A percentile compares a stretch with the other conserved stretches of the same genome.
phyloP scores from a whole-genome alignment of 2,113 vertebrate genomes.

The Spermophilus dauricus region DNA sequence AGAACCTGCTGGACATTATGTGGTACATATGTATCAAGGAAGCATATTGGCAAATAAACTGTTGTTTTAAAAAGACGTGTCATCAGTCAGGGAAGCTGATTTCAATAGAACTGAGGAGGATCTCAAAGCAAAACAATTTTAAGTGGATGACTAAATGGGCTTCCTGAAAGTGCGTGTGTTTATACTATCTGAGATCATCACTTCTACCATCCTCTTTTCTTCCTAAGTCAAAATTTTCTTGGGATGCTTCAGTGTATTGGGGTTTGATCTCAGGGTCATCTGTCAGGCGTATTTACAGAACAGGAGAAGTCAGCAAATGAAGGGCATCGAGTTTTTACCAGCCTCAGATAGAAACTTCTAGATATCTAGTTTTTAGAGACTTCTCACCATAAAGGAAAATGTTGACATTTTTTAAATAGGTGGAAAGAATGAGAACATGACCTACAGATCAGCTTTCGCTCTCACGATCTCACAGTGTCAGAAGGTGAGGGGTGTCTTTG shows the following conservation, averaged over 20 bases:
- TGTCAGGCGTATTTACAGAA: neutral
- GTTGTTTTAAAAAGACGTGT: neutral
- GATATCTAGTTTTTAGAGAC: neutral
- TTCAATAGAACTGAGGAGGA: slow-evolving; percentile 10
- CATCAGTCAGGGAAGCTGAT: neutral
- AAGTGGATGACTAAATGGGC: slow-evolving; percentile 15
- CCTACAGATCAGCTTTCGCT: neutral
- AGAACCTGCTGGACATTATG: neutral
- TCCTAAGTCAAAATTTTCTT: slow-evolving; percentile 1
- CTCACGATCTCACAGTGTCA: neutral
- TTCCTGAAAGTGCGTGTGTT: neutral
- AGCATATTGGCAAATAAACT: neutral
- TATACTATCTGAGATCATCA: neutral
- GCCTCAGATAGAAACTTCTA: neutral
- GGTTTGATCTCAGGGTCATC: neutral
- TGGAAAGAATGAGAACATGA: neutral
- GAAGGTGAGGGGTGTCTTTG: neutral
- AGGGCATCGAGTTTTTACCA: neutral
- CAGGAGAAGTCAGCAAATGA: neutral
- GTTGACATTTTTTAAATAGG: neutral
- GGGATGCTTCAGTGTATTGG: neutral
- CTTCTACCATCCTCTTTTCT: neutral
- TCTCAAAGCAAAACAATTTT: slow-evolving; percentile 47
- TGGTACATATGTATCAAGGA: neutral
- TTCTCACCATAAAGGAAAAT: neutral